Evolutionary conservation across 2,888 invertebrate genomes (phyloP), one percentile per base, ranked within the genome.

Genomic region (Phaonia tiefii): DNA sequence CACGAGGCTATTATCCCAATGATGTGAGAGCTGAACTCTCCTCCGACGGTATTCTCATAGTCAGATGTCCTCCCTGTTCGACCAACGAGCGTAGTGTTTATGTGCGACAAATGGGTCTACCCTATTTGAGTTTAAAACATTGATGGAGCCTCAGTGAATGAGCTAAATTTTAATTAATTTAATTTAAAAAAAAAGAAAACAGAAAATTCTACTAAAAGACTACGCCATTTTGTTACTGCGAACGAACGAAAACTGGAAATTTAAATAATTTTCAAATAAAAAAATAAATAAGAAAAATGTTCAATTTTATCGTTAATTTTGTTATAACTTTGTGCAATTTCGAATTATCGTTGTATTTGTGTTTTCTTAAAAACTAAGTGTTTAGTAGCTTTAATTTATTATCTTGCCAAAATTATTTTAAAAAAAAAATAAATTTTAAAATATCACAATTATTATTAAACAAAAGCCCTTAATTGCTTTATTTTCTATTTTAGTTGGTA

Each of bases 1-100:
- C 95, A 0, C 91, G 93, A 25, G 93, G 93, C 39, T 93, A 94
- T 85, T 95, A 96, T 83, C 92, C 94, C 7, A 93, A 94, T 8
- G 93, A 94, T 84, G 93, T 97, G 1, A 92, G 93, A 65, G 96
- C 96, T 75, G 89, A 90, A 75, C 85, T 89, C 26, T 86, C 89
- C 69, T 88, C 90, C 92, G 96, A 97, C 87, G 97, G 96, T 13
- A 93, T 96, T 58, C 91, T 96, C 54, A 95, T 95, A 0, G 93
- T 96, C 46, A 93, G 93, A 10, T 95, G 95, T 0, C 96, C 95
- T 0, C 91, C 92, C 0, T 88, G 91, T 10, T 89, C 91, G 66
- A 86, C 86, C 60, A 86, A 88, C 37, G 95, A 95, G 86, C 92
- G 95, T 76, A 92, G 94, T 54, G 94, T 95, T 13, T 95, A 95